phyloP scores from a whole-genome alignment of 2,797 vertebrate genomes.

The Pseudotriccus pelzelni region DNA sequence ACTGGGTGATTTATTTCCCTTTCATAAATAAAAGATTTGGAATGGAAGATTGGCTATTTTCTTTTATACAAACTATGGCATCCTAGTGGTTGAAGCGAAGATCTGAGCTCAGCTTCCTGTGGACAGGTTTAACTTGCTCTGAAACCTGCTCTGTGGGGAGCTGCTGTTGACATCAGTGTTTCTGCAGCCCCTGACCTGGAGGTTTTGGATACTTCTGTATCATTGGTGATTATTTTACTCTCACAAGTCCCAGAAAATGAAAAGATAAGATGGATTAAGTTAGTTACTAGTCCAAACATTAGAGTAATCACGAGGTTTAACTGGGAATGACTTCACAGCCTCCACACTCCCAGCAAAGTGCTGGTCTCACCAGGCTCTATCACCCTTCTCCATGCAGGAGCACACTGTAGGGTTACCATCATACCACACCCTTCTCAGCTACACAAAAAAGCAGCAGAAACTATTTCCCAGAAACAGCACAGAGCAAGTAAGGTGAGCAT shows the following conservation, averaged over 20 bases:
- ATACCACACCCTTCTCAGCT: neutral
- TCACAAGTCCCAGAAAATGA: neutral
- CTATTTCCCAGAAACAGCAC: neutral
- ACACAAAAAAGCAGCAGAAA: neutral
- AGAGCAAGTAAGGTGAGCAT: neutral
- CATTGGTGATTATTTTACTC: neutral
- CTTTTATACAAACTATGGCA: conserved; percentile 35
- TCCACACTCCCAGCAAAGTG: neutral
- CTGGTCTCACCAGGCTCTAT: neutral
- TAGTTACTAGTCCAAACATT: neutral
- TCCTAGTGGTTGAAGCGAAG: neutral
- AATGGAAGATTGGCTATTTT: conserved; percentile 52
- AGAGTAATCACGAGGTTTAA: neutral
- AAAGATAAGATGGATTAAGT: neutral
- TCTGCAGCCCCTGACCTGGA: neutral
- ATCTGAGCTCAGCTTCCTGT: neutral
- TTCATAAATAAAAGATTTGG: conserved; percentile 66
- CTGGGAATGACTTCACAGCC: neutral
- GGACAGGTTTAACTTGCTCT: neutral
- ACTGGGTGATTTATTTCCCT: conserved; percentile 42
- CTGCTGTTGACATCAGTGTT: neutral
- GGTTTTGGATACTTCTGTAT: neutral
- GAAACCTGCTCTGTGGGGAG: neutral
- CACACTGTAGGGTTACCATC: rapidly evolving
- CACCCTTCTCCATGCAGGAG: neutral